Base-by-base conservation (phyloP, 64 coral and sea anemone species). In the Pocillopora damicornis region DNA sequence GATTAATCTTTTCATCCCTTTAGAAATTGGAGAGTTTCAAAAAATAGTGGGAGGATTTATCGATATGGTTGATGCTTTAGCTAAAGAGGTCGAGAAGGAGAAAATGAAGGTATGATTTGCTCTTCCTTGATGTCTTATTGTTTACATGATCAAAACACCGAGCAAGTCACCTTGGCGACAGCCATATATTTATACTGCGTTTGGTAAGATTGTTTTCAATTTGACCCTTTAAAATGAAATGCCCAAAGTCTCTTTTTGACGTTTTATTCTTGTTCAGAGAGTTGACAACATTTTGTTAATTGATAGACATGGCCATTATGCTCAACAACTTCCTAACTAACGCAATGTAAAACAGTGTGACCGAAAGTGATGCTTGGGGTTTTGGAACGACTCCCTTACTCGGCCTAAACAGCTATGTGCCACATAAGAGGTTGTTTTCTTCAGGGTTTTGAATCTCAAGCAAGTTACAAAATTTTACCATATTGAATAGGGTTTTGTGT, bases 31-130 rank as follows among this genome's bases (percentile, higher is more conserved):
- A 37, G 97, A 99, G 64, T 99, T 99, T 73, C 97, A 99, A 76
- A 99, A 91, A 60, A 99, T 99, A 58, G 97, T 99, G 37, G 97
- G 97, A 66, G 93, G 93, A 81, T 99, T 99, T 73, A 99, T 99
- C 75, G 93, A 92, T 60, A 99, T 95, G 97, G 97, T 99, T 20
- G 97, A 99, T 88, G 65, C 82, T 3, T 76, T 99, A 15, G 97
- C 97, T 16, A 99, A 99, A 73, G 97, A 99, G 85, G 97, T 99
- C 35, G 97, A 99, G 80, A 95, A 95, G 79, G 97, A 99, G 79
- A 99, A 99, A 88, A 99, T 99, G 97, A 99, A 99, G 93, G 97
- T 99, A 85, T 26, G 11, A 57, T 51, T 4, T 51, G 7, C 9
- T 59, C 0, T 34, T 58, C 2, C 7, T 0, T 17, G 0, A 58